phyloP scores from a whole-genome alignment of 2,113 vertebrate genomes.

The Amphiprion percula region DNA sequence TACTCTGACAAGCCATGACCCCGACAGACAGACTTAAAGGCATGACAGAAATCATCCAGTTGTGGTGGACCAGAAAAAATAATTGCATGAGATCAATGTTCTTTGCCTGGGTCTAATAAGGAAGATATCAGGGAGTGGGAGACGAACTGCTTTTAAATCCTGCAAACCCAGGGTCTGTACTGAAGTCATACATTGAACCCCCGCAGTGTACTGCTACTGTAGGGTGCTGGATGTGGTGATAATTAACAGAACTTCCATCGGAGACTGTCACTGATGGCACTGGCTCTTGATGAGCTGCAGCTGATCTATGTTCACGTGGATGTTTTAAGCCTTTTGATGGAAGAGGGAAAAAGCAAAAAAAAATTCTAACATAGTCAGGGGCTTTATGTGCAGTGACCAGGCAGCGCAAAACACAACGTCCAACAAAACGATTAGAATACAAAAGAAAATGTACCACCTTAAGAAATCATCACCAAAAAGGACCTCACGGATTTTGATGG shows the following conservation, averaged over 20 bases:
- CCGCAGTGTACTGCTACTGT: slow-evolving; percentile 30
- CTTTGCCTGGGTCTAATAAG: slow-evolving; percentile 68
- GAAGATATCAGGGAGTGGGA: slow-evolving; percentile 53
- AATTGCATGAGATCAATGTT: slow-evolving; percentile 73
- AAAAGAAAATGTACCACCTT: neutral
- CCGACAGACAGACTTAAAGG: slow-evolving; percentile 50
- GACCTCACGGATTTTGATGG: neutral
- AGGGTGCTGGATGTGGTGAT: slow-evolving; percentile 35
- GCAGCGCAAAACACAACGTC: slow-evolving; percentile 12
- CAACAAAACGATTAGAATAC: neutral
- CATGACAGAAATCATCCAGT: slow-evolving; percentile 58
- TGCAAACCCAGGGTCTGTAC: slow-evolving; percentile 45
- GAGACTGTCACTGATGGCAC: slow-evolving; percentile 31
- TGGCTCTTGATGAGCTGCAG: slow-evolving; percentile 47
- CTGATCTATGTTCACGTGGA: slow-evolving; percentile 32
- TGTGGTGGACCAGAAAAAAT: slow-evolving; percentile 61
- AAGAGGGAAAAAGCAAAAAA: slow-evolving; percentile 3
- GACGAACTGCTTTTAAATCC: slow-evolving; percentile 58
- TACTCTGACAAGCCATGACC: slow-evolving; percentile 36
- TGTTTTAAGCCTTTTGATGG: slow-evolving; percentile 54
- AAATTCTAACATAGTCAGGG: slow-evolving; percentile 10
- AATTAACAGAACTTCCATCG: slow-evolving; percentile 62
- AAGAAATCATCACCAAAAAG: neutral
- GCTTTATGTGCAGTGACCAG: slow-evolving; percentile 10
- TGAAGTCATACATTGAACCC: slow-evolving; percentile 39